Evolutionary conservation across 2,113 vertebrate species (phyloP), one percentile per base, ranked within the genome.

Genomic region (Zingel zingel): DNA sequence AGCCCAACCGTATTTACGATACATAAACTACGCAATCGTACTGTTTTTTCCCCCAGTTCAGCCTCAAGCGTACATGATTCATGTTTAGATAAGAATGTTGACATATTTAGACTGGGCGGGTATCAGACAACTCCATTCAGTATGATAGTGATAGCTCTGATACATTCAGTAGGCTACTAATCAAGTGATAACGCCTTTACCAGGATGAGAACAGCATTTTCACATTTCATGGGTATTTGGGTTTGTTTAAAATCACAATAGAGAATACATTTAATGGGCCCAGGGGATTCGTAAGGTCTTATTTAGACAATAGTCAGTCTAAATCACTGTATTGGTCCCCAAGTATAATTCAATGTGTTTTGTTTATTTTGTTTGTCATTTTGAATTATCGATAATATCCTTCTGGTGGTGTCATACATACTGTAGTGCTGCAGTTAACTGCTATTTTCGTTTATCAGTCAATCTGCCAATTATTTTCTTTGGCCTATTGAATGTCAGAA

Each of bases 51-150:
- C 6, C 33, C 39, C 66, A 33, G 19, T 50, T 67, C 48, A 75
- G 23, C 69, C 43, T 23, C 33, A 62, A 74, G 68, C 56, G 45
- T 3, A 15, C 39, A 77, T 47, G 84, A 56, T 71, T 85, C 53
- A 73, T 65, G 82, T 85, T 76, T 16, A 53, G 73, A 74, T 69
- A 54, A 84, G 77, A 58, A 43, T 80, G 77, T 65, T 83, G 84
- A 82, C 87, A 85, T 82, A 77, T 74, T 87, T 73, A 62, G 53
- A 65, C 74, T 71, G 82, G 84, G 74, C 47, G 81, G 64, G 47
- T 77, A 43, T 43, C 70, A 82, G 33, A 48, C 33, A 57, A 53
- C 68, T 56, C 47, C 43, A 74, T 53, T 57, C 61, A 65, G 16
- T 62, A 57, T 65, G 51, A 51, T n/a, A 25, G 57, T 74, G 51